Conservation (phyloP, 2,888 invertebrate species). For the Monochamus alternatus region DNA sequence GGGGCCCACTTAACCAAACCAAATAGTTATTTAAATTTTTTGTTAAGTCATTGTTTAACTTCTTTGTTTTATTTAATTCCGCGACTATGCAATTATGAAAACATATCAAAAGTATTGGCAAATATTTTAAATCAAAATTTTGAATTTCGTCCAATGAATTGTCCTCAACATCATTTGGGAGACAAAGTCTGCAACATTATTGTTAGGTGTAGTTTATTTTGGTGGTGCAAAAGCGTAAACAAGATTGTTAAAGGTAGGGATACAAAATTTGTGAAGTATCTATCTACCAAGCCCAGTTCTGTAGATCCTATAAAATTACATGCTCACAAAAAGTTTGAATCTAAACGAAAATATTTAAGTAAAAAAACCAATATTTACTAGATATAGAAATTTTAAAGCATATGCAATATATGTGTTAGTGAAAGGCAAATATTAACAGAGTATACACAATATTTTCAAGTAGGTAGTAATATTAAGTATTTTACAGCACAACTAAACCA, state of each 20-base stretch:
- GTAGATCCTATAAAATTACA: neutral
- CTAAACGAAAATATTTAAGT: neutral
- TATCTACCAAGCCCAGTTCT: neutral
- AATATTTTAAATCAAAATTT: conserved; percentile 6
- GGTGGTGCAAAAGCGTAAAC: conserved; percentile 24
- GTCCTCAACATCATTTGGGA: conserved; percentile 14
- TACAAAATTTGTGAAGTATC: neutral
- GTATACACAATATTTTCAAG: too few species aligned
- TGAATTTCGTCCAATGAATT: conserved; percentile 16
- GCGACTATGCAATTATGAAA: too few species aligned
- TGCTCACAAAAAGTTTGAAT: neutral
- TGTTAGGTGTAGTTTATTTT: conserved; percentile 21
- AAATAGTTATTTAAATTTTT: neutral
- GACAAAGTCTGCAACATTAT: conserved; percentile 7
- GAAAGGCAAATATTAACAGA: too few species aligned
- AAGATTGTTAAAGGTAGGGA: neutral
- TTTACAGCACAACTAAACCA: too few species aligned
- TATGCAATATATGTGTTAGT: too few species aligned
- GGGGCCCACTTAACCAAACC: neutral
- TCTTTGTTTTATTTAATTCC: too few species aligned
- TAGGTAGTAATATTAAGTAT: too few species aligned
- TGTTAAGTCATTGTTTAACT: neutral
- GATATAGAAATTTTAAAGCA: too few species aligned
- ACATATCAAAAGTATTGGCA: neutral
- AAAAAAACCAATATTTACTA: too few species aligned